Percentiles rank a stretch among this genome's conserved stretches.
phyloP scores from a whole-genome alignment of 2,113 vertebrate genomes.

The Pavo muticus region DNA sequence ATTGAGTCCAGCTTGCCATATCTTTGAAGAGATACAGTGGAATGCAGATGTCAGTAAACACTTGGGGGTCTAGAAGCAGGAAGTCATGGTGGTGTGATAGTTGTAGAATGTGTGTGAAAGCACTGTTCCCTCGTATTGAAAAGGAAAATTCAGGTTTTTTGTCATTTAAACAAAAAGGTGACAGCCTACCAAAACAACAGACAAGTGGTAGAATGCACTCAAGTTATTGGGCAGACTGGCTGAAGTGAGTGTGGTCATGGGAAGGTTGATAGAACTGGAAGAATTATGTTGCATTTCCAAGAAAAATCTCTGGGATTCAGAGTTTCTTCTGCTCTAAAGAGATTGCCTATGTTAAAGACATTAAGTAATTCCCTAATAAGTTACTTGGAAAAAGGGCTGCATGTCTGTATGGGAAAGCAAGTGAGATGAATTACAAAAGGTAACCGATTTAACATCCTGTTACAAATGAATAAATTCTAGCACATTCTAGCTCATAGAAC shows the following conservation, averaged over 20 bases:
- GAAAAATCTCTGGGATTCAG: background rate
- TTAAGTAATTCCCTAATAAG: background rate
- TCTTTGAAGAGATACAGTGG: background rate
- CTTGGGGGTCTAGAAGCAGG: background rate
- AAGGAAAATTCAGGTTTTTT: background rate
- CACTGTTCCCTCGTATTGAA: background rate
- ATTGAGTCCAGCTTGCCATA: background rate
- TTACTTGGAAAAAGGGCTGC: background rate
- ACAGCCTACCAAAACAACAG: background rate
- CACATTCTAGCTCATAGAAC: background rate
- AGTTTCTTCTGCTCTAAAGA: background rate
- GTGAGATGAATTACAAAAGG: background rate
- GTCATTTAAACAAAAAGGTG: background rate
- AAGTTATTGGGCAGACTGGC: background rate
- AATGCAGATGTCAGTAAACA: background rate
- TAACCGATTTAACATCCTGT: background rate
- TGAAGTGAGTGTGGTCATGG: background rate
- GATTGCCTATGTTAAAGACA: background rate
- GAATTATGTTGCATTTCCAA: background rate
- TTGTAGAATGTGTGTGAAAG: background rate
- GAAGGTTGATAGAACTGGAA: background rate
- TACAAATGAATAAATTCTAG: constrained; percentile 28
- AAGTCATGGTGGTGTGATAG: background rate
- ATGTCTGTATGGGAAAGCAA: background rate
- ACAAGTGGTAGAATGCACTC: background rate